Evolutionary conservation across 2,113 vertebrate species (phyloP).

Genomic region (Puma concolor): DNA sequence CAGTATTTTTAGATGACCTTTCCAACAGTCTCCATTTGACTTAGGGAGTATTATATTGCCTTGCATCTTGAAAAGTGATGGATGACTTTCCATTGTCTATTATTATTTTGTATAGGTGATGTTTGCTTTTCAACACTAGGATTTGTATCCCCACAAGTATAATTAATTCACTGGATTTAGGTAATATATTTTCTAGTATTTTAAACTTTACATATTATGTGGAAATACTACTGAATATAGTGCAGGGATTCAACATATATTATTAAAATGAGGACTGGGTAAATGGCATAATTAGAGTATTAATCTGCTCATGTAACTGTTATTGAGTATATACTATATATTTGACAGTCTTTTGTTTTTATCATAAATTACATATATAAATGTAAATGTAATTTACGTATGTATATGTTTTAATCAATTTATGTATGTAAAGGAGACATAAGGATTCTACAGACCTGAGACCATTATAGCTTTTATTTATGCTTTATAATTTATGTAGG

Average conservation of each 20-base stretch:
- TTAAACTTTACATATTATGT: not conserved
- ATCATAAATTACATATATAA: no score
- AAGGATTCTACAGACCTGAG: no score
- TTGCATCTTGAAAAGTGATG: not conserved
- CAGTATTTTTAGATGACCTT: not conserved
- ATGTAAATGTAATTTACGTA: no score
- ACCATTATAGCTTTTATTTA: not conserved
- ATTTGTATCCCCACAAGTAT: not conserved
- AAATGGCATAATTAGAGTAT: not conserved
- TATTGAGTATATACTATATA: not conserved
- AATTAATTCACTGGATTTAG: not conserved
- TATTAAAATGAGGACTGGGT: not conserved
- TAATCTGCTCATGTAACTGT: not conserved
- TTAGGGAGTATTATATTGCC: not conserved
- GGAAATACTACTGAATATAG: not conserved
- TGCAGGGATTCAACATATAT: not conserved
- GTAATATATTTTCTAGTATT: not conserved
- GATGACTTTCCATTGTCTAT: not conserved
- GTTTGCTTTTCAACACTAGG: not conserved
- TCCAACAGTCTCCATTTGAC: not conserved
- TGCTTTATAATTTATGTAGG: not conserved
- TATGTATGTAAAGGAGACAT: no score
- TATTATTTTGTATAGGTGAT: not conserved
- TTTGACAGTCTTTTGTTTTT: not conserved
- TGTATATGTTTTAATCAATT: no score